These are phyloP conservation scores for Semaprochilodus insignis DNA, from an alignment of 2,797 vertebrate species.

Conservation along the genomic window DNA sequence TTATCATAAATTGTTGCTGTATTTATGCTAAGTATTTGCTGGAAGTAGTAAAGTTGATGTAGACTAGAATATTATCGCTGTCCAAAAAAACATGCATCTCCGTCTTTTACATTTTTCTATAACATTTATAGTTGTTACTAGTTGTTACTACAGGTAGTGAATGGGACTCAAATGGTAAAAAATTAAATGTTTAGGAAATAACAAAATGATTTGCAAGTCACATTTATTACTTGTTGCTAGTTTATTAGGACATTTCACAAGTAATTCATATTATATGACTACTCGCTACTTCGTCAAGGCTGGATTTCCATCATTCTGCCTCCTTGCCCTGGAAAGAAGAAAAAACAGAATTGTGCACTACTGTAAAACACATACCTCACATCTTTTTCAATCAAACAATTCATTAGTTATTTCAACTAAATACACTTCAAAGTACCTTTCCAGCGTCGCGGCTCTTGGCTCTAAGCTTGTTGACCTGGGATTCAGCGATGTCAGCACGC, in stretches of 20 bases:
- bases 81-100: too few species aligned
- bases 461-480: conserved; percentile 57
- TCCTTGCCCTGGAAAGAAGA: conserved; percentile 30
- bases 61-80: too few species aligned
- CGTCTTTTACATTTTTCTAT: too few species aligned
- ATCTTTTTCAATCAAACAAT: too few species aligned
- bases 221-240: conserved; percentile 3
- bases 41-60: too few species aligned
- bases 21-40: too few species aligned
- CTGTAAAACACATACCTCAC: too few species aligned
- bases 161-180: neutral
- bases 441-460: conserved; percentile 51
- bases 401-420: too few species aligned
- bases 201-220: neutral
- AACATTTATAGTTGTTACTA: too few species aligned
- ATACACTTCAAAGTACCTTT: conserved; percentile 35
- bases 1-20: too few species aligned
- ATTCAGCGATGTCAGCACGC: conserved; percentile 56
- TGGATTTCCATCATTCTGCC: conserved; percentile 31
- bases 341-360: too few species aligned
- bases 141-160: neutral
- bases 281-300: neutral
- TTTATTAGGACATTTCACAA: neutral
- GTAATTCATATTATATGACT: conserved; percentile 37
- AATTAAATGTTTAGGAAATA: neutral